phyloP scores from a whole-genome alignment of 1,140 invertebrate species.

The Schlechtendalia chinensis region DNA sequence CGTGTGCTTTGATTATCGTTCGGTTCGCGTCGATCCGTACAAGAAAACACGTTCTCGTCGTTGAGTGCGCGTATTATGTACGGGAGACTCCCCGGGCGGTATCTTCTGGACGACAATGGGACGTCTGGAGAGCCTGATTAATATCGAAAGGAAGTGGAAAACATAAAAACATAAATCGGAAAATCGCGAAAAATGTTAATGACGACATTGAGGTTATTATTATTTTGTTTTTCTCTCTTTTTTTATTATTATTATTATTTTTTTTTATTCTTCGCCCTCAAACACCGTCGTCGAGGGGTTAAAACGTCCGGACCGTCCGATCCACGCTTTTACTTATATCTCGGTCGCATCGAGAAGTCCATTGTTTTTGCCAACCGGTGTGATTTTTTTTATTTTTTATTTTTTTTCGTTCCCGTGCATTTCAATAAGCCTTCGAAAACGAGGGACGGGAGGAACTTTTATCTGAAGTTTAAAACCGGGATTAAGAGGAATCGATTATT shows the following conservation, averaged over 20 bases:
- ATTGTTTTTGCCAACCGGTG: slow-evolving; percentile 30
- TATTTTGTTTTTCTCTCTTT: too few relatives aligned
- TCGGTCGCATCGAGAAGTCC: slow-evolving; percentile 1
- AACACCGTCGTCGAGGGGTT: background rate
- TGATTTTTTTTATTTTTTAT: background rate
- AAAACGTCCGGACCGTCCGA: slow-evolving; percentile 8
- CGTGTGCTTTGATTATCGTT: background rate
- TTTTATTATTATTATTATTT: too few relatives aligned
- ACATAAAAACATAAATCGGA: background rate
- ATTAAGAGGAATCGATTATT: slow-evolving; percentile 39
- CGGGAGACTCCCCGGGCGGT: too few relatives aligned
- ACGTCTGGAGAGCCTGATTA: background rate
- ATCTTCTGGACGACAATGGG: slow-evolving; percentile 5
- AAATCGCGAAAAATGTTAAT: slow-evolving; percentile 16
- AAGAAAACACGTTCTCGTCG: too few relatives aligned
- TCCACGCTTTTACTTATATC: slow-evolving; percentile 15
- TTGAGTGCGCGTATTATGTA: too few relatives aligned
- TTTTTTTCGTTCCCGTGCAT: slow-evolving; percentile 20
- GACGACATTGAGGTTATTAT: slow-evolving; percentile 39
- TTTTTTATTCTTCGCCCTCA: background rate
- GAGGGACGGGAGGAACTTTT: slow-evolving; percentile 16
- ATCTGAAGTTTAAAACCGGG: slow-evolving; percentile 40
- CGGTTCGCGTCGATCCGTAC: too few relatives aligned
- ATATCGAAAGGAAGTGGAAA: background rate
- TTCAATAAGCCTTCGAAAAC: slow-evolving; percentile 22